phyloP scores from a whole-genome alignment of 2,797 vertebrate genomes.

The Scarus forsteni region DNA sequence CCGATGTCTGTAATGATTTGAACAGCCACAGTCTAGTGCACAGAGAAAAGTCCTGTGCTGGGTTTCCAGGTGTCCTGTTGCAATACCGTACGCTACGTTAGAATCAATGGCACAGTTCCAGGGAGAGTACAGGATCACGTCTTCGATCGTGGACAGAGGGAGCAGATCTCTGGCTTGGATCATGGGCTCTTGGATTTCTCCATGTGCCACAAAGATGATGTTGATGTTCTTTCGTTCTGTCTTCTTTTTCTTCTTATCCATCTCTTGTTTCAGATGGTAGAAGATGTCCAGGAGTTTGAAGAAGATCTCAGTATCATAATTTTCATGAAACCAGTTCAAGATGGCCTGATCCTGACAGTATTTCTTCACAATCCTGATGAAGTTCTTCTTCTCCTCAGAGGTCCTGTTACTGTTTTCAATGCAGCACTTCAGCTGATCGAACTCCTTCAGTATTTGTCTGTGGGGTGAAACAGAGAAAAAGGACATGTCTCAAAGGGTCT shows the following conservation, averaged over 20 bases:
- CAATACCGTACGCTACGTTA: neutral
- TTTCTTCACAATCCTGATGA: no score
- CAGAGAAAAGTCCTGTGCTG: neutral
- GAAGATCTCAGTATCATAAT: neutral
- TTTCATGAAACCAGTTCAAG: neutral
- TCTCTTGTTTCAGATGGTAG: neutral
- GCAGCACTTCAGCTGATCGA: no score
- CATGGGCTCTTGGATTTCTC: neutral
- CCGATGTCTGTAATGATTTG: neutral
- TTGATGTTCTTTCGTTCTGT: neutral
- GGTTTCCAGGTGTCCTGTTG: neutral
- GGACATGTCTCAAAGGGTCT: no score
- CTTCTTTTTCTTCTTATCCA: neutral
- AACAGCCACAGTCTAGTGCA: neutral
- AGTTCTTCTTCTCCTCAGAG: no score
- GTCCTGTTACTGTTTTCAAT: no score
- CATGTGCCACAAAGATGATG: conserved; percentile 4
- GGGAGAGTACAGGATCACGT: no score
- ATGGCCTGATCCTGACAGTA: neutral
- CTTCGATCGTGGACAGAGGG: no score
- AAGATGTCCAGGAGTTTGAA: neutral
- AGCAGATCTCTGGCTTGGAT: neutral
- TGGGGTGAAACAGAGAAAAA: no score
- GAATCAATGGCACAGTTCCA: no score
- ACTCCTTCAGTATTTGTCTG: no score